Base-by-base conservation (phyloP, 2,888 invertebrate genomes). In the Dicranocentrus wangi region DNA sequence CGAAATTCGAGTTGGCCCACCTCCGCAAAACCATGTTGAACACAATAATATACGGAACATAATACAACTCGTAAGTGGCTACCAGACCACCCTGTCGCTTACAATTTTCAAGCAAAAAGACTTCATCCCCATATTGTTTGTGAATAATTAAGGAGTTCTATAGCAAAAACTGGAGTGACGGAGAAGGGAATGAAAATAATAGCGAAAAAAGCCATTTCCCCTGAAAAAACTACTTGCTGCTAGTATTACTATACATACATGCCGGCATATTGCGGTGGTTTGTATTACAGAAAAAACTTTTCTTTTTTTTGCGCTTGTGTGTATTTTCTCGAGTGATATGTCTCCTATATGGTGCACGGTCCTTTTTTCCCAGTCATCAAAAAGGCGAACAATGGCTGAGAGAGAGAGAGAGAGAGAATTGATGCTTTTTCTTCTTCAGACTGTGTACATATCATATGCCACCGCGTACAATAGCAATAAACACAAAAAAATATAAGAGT, bases 131-230 rank as follows among this genome's bases (percentile, higher is more conserved):
- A 66, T 75, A 66, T 73, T 73, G 65, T 73, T 73, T 65, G 73
- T 73, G 73, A 73, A 73, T 73, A 73, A 73, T 73, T 73, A 73
- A 73, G 73, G 53, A 51, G 47, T 73, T 73, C 53, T 73, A 21
- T n/a, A 10, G 21, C 7, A 58, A 27, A 42, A 19, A 13, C 19
- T 3, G n/a, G n/a, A 28, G 8, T 28, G 21, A 7, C 15, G 58
- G 15, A 70, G 42, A 60, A 60, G n/a, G 13, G 71, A 60, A 60
- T 47, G 23, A 60, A 43, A 71, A 71, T 71, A 61, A 27, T 43
- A 25, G 32, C 19, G 19, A 55, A 47, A 10, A 61, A 60, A 43
- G 60, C 55, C 68, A 58, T 60, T 42, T 55, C 60, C 71, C 47
- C 42, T 23, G 8, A 32, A 13, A 13, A n/a, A 23, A n/a, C 43